Base-by-base conservation (phyloP, 2,888 invertebrate genomes). In the Blastobasis adustella region DNA sequence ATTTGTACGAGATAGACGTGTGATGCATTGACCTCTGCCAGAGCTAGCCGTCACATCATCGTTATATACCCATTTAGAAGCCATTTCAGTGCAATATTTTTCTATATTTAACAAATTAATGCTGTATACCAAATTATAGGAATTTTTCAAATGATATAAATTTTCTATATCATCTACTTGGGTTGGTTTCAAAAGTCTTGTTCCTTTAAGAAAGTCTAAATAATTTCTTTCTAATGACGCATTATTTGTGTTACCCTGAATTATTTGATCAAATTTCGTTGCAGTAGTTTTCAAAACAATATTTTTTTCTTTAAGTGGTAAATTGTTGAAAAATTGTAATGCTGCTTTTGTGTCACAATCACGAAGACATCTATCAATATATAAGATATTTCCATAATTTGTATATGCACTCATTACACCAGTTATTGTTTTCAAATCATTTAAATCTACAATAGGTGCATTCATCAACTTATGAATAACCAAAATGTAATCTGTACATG, bases 201-300 rank as follows among this genome's bases (percentile, higher is more conserved):
- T 79, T 6, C 85, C 84, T 61, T 86, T 88, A 41, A 89, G 63
- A 53, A 89, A 89, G 63, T 89, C 89, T 46, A 88, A 69, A 55
- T 85, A 89, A 61, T 84, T 88, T 60, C 77, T 75, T 71, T 88
- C 86, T 47, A 79, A 59, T 10, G 57, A 58, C 10, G 67, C 60
- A 60, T 75, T 67, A 53, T 57, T 65, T 23, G 57, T 59, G 49
- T 58, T 60, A 49, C 74, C 65, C 51, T 62, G 74, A 51, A 87
- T 71, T 45, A 86, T 71, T 64, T 83, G 81, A 61, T 89, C 89
- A 67, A 78, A 85, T 69, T 88, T 87, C 36, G 71, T 65, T 42
- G 76, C 58, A 4, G 79, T 59, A 44, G 82, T 65, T 66, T 79
- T 82, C 5, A 84, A 57, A 50, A 84, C 54, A 47, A 76, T 60